Percentiles rank a stretch among this genome's conserved stretches.
phyloP scores from a whole-genome alignment of 2,113 vertebrate species.

The Cygnus buccinator region DNA sequence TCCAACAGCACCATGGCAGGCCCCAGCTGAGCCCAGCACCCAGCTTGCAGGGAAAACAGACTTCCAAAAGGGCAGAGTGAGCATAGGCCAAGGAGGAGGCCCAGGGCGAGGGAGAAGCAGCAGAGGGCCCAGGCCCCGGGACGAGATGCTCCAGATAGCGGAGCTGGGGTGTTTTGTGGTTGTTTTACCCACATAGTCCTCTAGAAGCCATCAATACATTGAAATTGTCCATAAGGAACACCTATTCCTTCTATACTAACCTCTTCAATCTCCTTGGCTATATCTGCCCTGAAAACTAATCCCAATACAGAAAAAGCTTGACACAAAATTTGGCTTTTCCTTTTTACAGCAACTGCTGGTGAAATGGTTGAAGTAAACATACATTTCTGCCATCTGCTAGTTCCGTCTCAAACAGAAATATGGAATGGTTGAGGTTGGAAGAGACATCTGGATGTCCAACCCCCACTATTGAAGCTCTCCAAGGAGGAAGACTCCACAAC shows the following conservation, averaged over 20 bases:
- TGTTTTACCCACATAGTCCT: neutral
- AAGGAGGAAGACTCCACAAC: neutral
- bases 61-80: no score
- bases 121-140: no score
- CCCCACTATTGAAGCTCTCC: neutral
- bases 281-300: neutral
- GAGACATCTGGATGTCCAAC: neutral
- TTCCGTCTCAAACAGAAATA: neutral
- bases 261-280: neutral
- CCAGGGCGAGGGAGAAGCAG: no score
- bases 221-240: neutral
- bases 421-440: neutral
- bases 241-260: neutral
- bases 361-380: neutral
- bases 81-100: no score
- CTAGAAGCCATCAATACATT: neutral
- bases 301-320: neutral
- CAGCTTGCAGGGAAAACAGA: no score
- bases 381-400: neutral
- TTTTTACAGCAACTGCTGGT: neutral
- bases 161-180: neutral
- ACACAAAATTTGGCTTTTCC: neutral
- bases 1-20: no score
- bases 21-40: no score
- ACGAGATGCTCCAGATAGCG: no score